These are phyloP conservation scores for Listronotus bonariensis DNA, from an alignment of 1,140 invertebrate genomes.

Conservation along the genomic window DNA sequence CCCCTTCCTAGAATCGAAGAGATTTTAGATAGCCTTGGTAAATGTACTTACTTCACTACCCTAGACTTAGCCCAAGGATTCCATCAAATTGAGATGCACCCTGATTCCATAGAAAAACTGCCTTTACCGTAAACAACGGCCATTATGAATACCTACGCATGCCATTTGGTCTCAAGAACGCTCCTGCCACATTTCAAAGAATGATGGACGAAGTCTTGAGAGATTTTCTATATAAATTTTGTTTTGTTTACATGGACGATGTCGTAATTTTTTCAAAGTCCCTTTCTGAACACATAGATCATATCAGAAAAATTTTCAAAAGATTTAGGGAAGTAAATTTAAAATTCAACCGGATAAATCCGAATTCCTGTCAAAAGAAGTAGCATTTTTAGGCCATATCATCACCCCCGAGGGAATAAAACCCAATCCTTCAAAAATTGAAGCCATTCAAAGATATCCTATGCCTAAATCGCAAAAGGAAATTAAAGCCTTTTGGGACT, in stretches of 20 bases:
- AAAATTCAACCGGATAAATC: slow-evolving; percentile 38
- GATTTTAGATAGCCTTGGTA: slow-evolving; percentile 57
- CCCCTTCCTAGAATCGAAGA: slow-evolving; percentile 62
- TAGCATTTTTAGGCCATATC: slow-evolving; percentile 23
- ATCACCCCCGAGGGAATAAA: slow-evolving; percentile 19
- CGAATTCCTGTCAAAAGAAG: slow-evolving; percentile 21
- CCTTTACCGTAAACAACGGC: slow-evolving; percentile 53
- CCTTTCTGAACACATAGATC: slow-evolving; percentile 40
- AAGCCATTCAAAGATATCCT: slow-evolving; percentile 21
- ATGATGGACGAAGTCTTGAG: slow-evolving; percentile 52
- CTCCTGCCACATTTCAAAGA: slow-evolving; percentile 57
- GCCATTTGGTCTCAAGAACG: slow-evolving; percentile 56
- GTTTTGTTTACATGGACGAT: slow-evolving; percentile 53
- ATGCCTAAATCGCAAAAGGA: slow-evolving; percentile 19
- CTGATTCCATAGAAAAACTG: slow-evolving; percentile 54
- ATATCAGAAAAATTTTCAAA: slow-evolving; percentile 38
- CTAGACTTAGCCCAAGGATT: slow-evolving; percentile 60
- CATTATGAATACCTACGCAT: slow-evolving; percentile 54
- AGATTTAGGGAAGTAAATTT: slow-evolving; percentile 41
- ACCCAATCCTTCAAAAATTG: slow-evolving; percentile 30
- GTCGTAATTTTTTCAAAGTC: slow-evolving; percentile 38
- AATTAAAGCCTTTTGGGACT: slow-evolving; percentile 38
- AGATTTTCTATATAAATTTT: slow-evolving; percentile 39
- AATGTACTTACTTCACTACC: slow-evolving; percentile 57
- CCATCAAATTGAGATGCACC: slow-evolving; percentile 57